Conservation (phyloP, 2,888 invertebrate genomes). For the Dasypogon diadema region DNA sequence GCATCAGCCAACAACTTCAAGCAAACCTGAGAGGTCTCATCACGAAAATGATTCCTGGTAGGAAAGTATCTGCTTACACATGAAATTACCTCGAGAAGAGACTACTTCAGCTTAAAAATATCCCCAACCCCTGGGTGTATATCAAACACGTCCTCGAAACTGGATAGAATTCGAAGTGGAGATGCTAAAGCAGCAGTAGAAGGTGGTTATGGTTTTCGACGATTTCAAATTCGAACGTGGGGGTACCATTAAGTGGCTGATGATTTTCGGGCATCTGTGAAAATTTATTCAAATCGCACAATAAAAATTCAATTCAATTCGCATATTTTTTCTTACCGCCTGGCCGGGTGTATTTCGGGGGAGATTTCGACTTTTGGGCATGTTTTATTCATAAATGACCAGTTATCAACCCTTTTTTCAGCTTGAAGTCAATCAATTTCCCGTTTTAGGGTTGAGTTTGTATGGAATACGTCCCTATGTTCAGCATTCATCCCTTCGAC, state of each 20-base stretch:
- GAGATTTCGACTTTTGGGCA: slow-evolving; percentile 10
- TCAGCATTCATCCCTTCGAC: too few relatives aligned
- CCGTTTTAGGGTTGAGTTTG: too few relatives aligned
- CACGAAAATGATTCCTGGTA: neutral
- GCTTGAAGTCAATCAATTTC: too few relatives aligned
- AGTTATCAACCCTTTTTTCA: slow-evolving; percentile 18
- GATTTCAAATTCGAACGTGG: neutral
- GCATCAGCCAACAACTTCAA: neutral
- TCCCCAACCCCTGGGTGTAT: neutral
- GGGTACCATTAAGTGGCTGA: slow-evolving; percentile 1
- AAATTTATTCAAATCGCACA: slow-evolving; percentile 42
- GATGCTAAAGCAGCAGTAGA: neutral
- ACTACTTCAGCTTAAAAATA: slow-evolving; percentile 4
- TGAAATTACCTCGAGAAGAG: neutral
- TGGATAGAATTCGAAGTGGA: neutral
- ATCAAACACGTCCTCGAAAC: neutral
- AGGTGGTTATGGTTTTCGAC: neutral
- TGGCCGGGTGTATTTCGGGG: neutral
- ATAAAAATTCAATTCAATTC: slow-evolving; percentile 42
- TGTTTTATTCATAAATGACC: slow-evolving; percentile 41
- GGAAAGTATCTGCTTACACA: neutral
- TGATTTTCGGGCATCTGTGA: slow-evolving; percentile 22
- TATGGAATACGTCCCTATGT: too few relatives aligned
- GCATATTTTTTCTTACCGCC: neutral
- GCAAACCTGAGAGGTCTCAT: neutral